Conservation (phyloP, 2,797 vertebrate species). For the Propithecus deckenii region DNA sequence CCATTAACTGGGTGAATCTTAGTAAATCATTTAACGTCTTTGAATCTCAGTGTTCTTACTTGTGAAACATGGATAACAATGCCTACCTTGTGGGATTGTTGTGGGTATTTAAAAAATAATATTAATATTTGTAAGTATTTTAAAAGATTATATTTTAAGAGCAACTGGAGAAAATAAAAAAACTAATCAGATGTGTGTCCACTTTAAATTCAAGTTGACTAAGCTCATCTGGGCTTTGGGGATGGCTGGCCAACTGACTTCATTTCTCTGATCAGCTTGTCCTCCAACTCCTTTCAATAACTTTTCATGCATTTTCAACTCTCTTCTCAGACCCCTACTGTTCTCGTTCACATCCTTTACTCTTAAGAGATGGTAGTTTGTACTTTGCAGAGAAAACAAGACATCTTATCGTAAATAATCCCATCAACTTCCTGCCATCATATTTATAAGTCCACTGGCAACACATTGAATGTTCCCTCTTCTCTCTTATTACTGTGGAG, state of each 20-base stretch:
- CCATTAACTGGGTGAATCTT: background rate
- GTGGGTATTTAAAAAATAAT: background rate
- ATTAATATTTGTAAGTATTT: background rate
- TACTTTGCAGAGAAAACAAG: background rate
- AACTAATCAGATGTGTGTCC: background rate
- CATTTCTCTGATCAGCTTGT: background rate
- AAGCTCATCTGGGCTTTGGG: background rate
- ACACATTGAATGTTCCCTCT: background rate
- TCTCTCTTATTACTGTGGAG: background rate
- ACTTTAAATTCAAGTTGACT: background rate
- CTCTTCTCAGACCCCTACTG: background rate
- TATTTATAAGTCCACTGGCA: background rate
- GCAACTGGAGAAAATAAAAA: background rate
- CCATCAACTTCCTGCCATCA: background rate
- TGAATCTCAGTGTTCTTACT: background rate
- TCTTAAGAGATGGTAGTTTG: background rate
- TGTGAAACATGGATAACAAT: background rate
- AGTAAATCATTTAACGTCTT: background rate
- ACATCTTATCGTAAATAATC: background rate
- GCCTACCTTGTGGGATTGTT: background rate
- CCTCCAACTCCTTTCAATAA: background rate
- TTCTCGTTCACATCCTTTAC: background rate
- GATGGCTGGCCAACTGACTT: background rate
- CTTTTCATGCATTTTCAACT: background rate
- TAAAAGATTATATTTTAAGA: background rate